Evolutionary conservation across 2,888 invertebrate genomes (phyloP).

Genomic region (Aphodius sticticus): DNA sequence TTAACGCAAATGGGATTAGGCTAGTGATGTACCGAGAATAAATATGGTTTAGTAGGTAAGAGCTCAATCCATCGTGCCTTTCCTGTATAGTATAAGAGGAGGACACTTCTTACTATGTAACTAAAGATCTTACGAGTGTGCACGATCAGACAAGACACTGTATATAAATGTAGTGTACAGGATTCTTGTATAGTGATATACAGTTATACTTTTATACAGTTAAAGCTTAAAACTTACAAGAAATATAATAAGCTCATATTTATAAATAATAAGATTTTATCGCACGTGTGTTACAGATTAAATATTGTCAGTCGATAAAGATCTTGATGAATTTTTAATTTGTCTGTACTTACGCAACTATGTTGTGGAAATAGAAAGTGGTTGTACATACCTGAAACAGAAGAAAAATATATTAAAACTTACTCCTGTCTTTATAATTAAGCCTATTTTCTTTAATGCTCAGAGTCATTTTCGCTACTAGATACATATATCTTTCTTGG

Average conservation of each 20-base stretch:
- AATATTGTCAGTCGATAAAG: background rate
- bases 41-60: background rate
- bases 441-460: no score
- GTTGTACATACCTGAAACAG: background rate
- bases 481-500: no score
- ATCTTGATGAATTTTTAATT: background rate
- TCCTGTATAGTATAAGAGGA: no score
- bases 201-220: background rate
- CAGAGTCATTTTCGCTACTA: no score
- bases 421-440: background rate
- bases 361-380: background rate
- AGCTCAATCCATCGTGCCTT: background rate
- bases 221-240: background rate
- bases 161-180: background rate
- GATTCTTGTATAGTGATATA: background rate
- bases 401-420: background rate
- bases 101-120: no score
- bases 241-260: background rate
- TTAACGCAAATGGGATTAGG: background rate
- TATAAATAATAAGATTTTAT: background rate
- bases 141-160: no score
- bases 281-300: background rate
- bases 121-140: no score
- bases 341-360: background rate
- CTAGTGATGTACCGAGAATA: background rate